Evolutionary conservation across 2,888 invertebrate genomes (phyloP), one percentile per base, ranked within the genome.

Genomic region (Thymelicus sylvestris): DNA sequence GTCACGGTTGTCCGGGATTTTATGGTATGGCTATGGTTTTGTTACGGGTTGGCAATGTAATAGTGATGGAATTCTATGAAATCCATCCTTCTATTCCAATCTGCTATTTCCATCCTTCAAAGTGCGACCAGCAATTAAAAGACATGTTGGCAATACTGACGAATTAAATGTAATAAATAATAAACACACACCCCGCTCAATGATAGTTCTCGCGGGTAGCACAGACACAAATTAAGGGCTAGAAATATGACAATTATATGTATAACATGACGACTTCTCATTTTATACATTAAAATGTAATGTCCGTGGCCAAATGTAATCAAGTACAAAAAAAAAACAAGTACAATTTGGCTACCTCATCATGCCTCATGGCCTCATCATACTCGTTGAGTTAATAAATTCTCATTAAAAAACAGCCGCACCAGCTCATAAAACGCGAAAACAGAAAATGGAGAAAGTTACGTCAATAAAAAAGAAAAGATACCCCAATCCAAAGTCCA

Each of bases 1-100:
- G 55, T 24, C 55, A 55, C 55, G 55, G 55, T 55, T 55, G 55
- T 55, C 55, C 24, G 19, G 55, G 55, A 55, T 24, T 55, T 55
- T 55, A 55, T 24, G 24, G 24, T 8, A 19, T 52, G 19, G 50
- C 50, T 19, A 52, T 19, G 55, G 24, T 55, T 55, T 55, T 55
- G 55, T 55, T 55, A 24, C 6, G 5, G 55, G 7, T 24, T 55
- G 24, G 24, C n/a, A 12, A 55, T 55, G 7, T 55, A 12, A 24
- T 55, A 10, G 55, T 24, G 0, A 15, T 48, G 13, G 15, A 15
- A 7, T 15, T 50, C 15, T 7, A 6, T 15, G 15, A 50, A 10
- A 15, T 15, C 8, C 13, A 5, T 47, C 19, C 19, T 19, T 19
- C 19, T 19, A 19, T 19, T 19, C 19, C 19, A 19, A 47, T 5